Evolutionary conservation across 1,140 invertebrate species (phyloP).

Genomic region (Drosophila biarmipes): DNA sequence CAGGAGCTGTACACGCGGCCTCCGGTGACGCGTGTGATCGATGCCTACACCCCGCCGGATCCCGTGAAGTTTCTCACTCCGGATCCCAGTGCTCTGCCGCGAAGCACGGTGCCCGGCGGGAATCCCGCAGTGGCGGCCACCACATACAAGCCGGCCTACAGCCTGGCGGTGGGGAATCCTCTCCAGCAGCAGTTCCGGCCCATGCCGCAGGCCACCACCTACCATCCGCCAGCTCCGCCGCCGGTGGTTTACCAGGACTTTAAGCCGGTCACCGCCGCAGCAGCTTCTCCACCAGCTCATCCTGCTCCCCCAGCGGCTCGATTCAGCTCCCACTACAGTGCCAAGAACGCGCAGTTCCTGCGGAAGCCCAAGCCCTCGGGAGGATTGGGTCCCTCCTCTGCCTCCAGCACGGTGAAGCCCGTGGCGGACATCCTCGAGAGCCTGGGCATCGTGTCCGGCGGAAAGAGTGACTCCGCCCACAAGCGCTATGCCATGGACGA

Average conservation of each 20-base stretch:
- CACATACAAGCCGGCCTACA: constrained; percentile 75
- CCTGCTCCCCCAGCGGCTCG: constrained; percentile 31
- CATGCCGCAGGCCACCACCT: constrained; percentile 72
- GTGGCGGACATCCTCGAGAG: constrained; percentile 78
- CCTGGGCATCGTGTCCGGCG: constrained; percentile 69
- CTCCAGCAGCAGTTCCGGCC: constrained; percentile 34
- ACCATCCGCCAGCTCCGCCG: constrained; percentile 71
- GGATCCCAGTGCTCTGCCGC: constrained; percentile 57
- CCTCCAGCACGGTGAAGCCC: constrained; percentile 64
- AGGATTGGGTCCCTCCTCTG: not conserved
- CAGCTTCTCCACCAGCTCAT: not conserved
- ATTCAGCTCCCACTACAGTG: constrained; percentile 82
- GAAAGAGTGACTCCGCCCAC: constrained; percentile 41
- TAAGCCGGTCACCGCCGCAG: constrained; percentile 48
- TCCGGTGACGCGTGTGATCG: constrained; percentile 78
- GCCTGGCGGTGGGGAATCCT: not conserved
- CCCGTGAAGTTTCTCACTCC: constrained; percentile 76
- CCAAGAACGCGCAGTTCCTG: constrained; percentile 75
- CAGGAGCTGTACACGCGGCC: constrained; percentile 82
- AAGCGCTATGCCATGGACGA: constrained; percentile 73
- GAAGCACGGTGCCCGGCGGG: constrained; percentile 50
- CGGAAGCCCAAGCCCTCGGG: constrained; percentile 47
- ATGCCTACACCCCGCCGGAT: constrained; percentile 70
- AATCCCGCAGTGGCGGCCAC: constrained; percentile 74
- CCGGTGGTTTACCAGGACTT: constrained; percentile 71